These are phyloP conservation scores for Heliothis peltigera DNA, from an alignment of 2,888 invertebrate species.

Conservation along the genomic window DNA sequence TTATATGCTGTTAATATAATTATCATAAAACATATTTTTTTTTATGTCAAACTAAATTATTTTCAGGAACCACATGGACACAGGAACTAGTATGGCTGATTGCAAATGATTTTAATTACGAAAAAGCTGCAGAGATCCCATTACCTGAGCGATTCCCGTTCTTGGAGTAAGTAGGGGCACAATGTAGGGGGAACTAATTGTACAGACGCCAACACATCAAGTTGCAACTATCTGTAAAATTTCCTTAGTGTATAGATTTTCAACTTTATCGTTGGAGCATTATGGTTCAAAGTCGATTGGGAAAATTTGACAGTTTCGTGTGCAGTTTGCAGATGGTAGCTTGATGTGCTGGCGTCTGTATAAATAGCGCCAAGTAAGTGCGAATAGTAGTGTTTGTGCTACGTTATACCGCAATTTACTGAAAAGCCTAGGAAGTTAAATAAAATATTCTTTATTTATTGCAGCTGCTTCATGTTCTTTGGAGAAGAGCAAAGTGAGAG, in stretches of 20 bases:
- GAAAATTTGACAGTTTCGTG: too few species aligned
- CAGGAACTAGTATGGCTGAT: conserved; percentile 93
- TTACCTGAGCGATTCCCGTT: conserved; percentile 91
- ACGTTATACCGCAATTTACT: too few species aligned
- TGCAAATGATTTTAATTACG: conserved; percentile 91
- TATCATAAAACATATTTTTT: not conserved
- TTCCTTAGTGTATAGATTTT: too few species aligned
- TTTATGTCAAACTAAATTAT: not conserved
- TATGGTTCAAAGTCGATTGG: too few species aligned
- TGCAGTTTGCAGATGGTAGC: too few species aligned
- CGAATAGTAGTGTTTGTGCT: too few species aligned
- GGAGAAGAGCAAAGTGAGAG: conserved; percentile 9
- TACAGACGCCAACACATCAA: too few species aligned
- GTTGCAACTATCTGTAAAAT: too few species aligned
- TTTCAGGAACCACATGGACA: conserved; percentile 91
- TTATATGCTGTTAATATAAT: not conserved
- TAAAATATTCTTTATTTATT: not conserved
- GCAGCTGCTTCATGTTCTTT: conserved; percentile 28
- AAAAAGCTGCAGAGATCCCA: conserved; percentile 84
- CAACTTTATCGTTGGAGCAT: too few species aligned
- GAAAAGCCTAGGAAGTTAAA: not conserved
- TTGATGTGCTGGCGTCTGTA: too few species aligned
- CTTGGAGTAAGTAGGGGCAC: conserved; percentile 91
- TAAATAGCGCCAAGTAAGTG: too few species aligned
- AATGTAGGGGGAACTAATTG: too few species aligned